Evolutionary conservation across 1,140 invertebrate species (phyloP), one percentile per base, ranked within the genome.

Genomic region (Zaprionus camerounensis): DNA sequence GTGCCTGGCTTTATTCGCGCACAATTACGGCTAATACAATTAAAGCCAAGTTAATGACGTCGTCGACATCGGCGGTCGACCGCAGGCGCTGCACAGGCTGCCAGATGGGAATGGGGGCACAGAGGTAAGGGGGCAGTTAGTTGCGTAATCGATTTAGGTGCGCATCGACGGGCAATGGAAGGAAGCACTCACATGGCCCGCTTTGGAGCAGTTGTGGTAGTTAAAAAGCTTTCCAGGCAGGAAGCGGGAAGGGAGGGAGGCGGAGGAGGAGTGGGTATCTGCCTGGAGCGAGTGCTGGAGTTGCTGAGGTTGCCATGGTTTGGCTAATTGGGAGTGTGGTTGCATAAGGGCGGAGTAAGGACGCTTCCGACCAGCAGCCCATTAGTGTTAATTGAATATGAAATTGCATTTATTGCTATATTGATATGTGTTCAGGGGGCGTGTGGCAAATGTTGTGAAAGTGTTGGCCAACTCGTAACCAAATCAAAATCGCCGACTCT

Each of bases 381-480:
- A 88, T 88, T 88, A 88, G 84, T 78, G 78, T 81, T 88, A 90
- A 88, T 88, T 84, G 85, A 88, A 88, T 88, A 88, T 88, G 67
- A 90, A 84, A 87, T 87, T 74, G 55, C 73, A 76, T 65, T 55
- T 66, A 72, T 72, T 61, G 36, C 22, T 44, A 66, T 44, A 53
- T 55, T 38, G 58, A 70, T 58, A 5, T 17, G 55, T 26, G 61
- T 61, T 2, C 12, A 49, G 71, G 36, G 36, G 36, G 36, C 36
- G 13, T 38, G 31, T 11, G 31, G 31, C 2, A 34, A 34, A 11
- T 67, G 61, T 70, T 72, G 61, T 61, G n/a, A 71, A 71, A 58
- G 31, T 65, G 49, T 55, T 62, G 71, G 71, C 58, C 58, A 72
- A 41, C 57, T 57, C 70, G 17, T 66, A 34, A 58, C 41, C 74